A percentile compares a stretch with the other conserved stretches of the same genome.
phyloP scores from a whole-genome alignment of 2,797 vertebrate species.

The Gymnocypris eckloni region DNA sequence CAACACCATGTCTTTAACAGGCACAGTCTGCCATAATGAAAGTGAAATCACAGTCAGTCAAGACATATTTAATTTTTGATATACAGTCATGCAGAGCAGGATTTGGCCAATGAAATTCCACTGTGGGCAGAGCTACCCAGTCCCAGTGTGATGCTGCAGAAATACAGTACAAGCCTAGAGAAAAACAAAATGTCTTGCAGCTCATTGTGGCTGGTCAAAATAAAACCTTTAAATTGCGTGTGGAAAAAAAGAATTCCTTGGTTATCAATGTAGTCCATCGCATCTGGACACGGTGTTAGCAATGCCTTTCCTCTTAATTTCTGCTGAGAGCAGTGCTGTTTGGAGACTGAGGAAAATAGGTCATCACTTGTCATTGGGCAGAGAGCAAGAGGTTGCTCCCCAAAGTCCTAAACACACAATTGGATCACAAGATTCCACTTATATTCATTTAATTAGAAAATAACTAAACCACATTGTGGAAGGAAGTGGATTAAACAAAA shows the following conservation, averaged over 20 bases:
- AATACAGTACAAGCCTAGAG: neutral
- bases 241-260: neutral
- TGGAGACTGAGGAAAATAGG: conserved; percentile 42
- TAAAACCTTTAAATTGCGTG: neutral
- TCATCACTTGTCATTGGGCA: conserved; percentile 38
- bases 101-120: neutral
- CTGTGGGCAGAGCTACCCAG: neutral
- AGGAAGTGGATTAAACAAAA: conserved; percentile 6
- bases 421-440: conserved; percentile 29
- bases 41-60: neutral
- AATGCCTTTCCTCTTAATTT: neutral
- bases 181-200: neutral
- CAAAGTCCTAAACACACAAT: conserved; percentile 29
- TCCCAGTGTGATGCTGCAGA: neutral
- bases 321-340: neutral
- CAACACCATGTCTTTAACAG: neutral
- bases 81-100: neutral
- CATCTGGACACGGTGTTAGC: neutral
- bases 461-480: neutral
- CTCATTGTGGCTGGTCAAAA: neutral
- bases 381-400: conserved; percentile 25
- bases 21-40: neutral
- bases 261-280: neutral
- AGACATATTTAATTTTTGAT: neutral
- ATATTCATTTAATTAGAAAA: conserved; percentile 44